Evolutionary conservation across 2,113 vertebrate species (phyloP), one percentile per base, ranked within the genome.

Genomic region (Corythaeola cristata): DNA sequence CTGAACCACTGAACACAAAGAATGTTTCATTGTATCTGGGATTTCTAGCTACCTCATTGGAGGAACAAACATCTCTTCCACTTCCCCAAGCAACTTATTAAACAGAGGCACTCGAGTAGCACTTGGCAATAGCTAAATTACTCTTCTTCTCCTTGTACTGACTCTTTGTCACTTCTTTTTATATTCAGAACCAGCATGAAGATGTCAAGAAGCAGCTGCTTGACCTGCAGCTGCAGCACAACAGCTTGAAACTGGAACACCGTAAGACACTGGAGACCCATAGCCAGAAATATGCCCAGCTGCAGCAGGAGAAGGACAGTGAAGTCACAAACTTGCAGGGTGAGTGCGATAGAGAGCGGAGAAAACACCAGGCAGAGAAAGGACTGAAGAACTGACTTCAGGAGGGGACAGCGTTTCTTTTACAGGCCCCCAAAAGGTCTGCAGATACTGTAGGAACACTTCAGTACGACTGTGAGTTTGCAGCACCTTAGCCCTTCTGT

Each of bases 131-230:
- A 20, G 12, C 20, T 24, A 8, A 44, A 50, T 59, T 11, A 4
- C 67, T 64, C 17, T 16, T 49, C 55, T 59, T 20, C 45, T 73
- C 59, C 59, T 10, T 5, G 35, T 14, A 5, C 24, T 49, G 52
- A 67, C 49, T 11, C 27, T 60, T 58, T 80, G 59, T 9, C 9
- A 3, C 37, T 63, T 16, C 7, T 35, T 3, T 17, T 20, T 11
- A 0, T 15, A 7, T 26, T 49, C 96, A 98, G 98, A 98, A 98
- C 79, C 98, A 98, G 79, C 97, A 98, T 2, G 97, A 98, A 0
- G 98, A 98, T 13, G 89, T 98, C 19, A 98, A 97, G 95, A 98
- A 97, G 79, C 98, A 98, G 90, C 83, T 98, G 33, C 89, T 97
- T 22, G 97, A 98, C 28, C 85, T 98, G 81, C 98, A 98, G 84